Percentiles rank a stretch among this genome's conserved stretches.
These are phyloP conservation scores for Macrosteles quadrilineatus DNA, from an alignment of 1,140 invertebrate genomes.

Conservation along the genomic window DNA sequence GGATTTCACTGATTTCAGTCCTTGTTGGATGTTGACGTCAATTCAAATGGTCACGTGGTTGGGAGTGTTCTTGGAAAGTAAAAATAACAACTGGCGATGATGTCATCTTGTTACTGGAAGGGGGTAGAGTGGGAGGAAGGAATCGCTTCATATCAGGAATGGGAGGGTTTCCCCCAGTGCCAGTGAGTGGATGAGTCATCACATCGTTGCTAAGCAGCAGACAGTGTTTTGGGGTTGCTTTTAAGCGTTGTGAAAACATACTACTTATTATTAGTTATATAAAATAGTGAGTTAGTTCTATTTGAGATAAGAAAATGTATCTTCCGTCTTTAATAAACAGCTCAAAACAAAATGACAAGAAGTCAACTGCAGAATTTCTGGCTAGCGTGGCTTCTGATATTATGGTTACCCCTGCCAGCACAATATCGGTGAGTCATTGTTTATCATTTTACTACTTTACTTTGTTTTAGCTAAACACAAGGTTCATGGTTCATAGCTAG, in stretches of 20 bases:
- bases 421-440: conserved; percentile 25
- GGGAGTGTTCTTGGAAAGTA: conserved; percentile 31
- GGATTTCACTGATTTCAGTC: not conserved
- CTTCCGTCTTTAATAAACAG: not conserved
- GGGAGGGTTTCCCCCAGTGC: conserved; percentile 28
- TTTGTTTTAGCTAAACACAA: too few relatives aligned
- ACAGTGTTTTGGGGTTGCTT: conserved; percentile 1
- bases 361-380: conserved; percentile 22
- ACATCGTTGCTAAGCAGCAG: conserved; percentile 21
- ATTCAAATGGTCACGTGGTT: conserved; percentile 13
- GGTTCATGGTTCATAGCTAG: too few relatives aligned
- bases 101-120: conserved; percentile 11
- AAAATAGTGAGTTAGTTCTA: not conserved
- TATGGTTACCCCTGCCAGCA: conserved; percentile 20
- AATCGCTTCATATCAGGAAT: conserved; percentile 17
- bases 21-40: too few relatives aligned
- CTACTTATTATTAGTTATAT: not conserved
- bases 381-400: conserved; percentile 26
- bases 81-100: conserved; percentile 26
- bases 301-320: conserved; percentile 2
- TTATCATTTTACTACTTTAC: conserved; percentile 4
- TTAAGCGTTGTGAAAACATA: not conserved
- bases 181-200: conserved; percentile 30
- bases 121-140: not conserved
- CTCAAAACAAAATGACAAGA: conserved; percentile 14